Evolutionary conservation across 2,888 invertebrate species (phyloP), one percentile per base, ranked within the genome.

Genomic region (Drosophila percnosoma): DNA sequence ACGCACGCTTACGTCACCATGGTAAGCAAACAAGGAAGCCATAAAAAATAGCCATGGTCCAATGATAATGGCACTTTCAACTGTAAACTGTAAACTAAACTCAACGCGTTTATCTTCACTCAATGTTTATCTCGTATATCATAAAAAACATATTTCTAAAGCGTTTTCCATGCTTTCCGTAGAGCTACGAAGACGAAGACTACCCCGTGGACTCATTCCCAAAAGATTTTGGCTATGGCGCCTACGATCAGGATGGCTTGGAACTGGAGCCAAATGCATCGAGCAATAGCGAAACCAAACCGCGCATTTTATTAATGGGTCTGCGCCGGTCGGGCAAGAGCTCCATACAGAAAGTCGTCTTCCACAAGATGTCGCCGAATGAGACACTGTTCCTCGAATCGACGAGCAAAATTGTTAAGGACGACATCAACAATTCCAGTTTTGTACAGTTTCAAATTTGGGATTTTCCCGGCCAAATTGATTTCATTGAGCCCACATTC

Each of bases 371-470:
- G 98, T 99, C 99, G 3, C 99, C 99, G 2, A 99, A 99, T 94
- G 99, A 99, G 94, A 99, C 99, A 0, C 94, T 99, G 63, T 99
- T 99, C 92, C 94, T 99, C 78, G 99, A 99, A 93, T 99, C 99
- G 79, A 99, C 99, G 58, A 99, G 98, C 93, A 98, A 99, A 95
- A 98, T 99, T 83, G 97, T 98, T 4, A 99, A 99, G 94, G 99
- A 99, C 94, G 99, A 99, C 92, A 98, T 99, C 75, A 98, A 98
- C 88, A 99, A 99, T 93, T 95, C 95, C 83, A 93, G 99, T 90
- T 99, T 99, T 95, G 99, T 99, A 59, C 99, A 99, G 93, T 99
- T 99, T 94, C 98, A 99, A 96, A 99, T 99, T 80, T 99, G 99
- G 98, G 99, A 99, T 93, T 98, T 99, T 93, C 99, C 99, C 7